Conservation (phyloP, 2,888 invertebrate genomes). For the Mycalesis mineus region DNA sequence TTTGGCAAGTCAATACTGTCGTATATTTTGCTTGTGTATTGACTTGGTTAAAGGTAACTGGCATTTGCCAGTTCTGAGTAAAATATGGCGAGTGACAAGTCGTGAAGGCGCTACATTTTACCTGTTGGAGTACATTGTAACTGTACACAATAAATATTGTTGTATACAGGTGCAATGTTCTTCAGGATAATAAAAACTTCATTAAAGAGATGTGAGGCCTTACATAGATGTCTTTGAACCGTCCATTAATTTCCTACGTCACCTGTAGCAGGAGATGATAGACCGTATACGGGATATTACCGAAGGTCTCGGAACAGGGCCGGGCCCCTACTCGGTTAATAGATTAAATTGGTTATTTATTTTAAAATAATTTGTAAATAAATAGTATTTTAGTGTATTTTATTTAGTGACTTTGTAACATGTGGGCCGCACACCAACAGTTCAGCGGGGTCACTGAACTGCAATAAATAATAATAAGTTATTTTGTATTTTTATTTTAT, state of each 20-base stretch:
- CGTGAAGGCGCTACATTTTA: too few relatives aligned
- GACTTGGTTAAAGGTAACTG: too few relatives aligned
- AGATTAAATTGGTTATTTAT: slow-evolving; percentile 72
- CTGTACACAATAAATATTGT: too few relatives aligned
- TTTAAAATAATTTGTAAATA: slow-evolving; percentile 63
- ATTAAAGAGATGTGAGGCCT: background rate
- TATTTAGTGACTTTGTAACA: slow-evolving; percentile 46
- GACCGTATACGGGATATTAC: background rate
- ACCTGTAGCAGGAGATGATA: background rate
- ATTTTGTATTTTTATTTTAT: slow-evolving; percentile 35
- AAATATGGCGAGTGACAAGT: too few relatives aligned
- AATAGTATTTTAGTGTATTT: slow-evolving; percentile 32
- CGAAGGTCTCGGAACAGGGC: slow-evolving; percentile 15
- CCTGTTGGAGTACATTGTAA: too few relatives aligned
- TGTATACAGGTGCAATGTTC: too few relatives aligned
- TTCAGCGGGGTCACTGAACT: slow-evolving; percentile 70
- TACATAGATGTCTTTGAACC: background rate
- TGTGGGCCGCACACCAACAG: slow-evolving; percentile 63
- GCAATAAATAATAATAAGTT: slow-evolving; percentile 73
- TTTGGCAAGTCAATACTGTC: too few relatives aligned
- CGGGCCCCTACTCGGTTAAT: slow-evolving; percentile 50
- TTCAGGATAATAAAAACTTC: too few relatives aligned
- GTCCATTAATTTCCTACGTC: background rate
- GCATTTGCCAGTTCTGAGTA: too few relatives aligned
- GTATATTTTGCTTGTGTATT: too few relatives aligned